These are phyloP conservation scores for Mus musculus DNA, from an alignment of 2,113 vertebrate species.

Conservation along the genomic window DNA sequence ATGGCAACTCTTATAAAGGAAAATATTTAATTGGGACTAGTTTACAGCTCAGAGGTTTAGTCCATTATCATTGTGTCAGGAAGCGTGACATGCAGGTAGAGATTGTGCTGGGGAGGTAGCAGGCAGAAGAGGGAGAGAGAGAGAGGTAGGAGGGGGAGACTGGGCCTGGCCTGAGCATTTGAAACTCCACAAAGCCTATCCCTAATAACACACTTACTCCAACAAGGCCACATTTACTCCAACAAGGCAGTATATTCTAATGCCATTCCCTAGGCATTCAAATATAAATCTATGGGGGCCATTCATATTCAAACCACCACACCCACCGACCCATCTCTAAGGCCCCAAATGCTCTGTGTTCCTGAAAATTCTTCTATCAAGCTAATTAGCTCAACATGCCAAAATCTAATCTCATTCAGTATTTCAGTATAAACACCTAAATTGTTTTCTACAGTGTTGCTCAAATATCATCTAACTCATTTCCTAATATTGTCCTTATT, in stretches of 20 bases:
- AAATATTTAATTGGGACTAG: not conserved
- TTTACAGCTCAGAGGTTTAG: not conserved
- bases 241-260: not conserved
- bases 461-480: not conserved
- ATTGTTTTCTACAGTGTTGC: not conserved
- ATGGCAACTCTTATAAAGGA: not conserved
- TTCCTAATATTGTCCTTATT: not conserved
- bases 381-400: not conserved
- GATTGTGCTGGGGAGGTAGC: not conserved
- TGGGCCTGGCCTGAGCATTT: not conserved
- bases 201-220: too few species aligned
- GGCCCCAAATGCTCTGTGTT: not conserved
- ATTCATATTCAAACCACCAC: not conserved
- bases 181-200: not conserved
- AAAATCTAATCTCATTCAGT: not conserved
- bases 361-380: not conserved
- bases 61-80: not conserved
- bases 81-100: not conserved
- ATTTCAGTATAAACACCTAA: not conserved
- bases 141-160: not conserved
- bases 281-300: not conserved
- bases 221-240: not conserved
- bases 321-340: not conserved
- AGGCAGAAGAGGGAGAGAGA: not conserved
- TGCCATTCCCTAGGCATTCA: not conserved